Evolutionary conservation across 2,113 vertebrate genomes (phyloP).

Genomic region (Prionailurus bengalensis): DNA sequence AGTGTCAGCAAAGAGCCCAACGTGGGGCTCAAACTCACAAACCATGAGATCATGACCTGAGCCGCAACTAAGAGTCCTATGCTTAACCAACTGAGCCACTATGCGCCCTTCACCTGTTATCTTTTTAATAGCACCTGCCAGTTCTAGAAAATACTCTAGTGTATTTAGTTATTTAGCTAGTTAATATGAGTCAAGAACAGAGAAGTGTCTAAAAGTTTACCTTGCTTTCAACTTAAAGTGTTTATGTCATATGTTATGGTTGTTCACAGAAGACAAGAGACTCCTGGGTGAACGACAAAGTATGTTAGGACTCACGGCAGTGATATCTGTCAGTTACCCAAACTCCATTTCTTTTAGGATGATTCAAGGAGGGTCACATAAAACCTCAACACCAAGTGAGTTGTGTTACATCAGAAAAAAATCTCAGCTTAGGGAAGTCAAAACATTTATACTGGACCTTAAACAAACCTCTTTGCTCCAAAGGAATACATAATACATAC

Average conservation of each 20-base stretch:
- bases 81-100: no score
- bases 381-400: background rate
- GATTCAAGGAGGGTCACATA: background rate
- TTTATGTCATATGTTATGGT: background rate
- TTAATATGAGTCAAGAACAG: slow-evolving; percentile 9
- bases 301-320: background rate
- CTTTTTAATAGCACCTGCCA: background rate
- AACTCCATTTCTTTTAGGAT: background rate
- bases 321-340: background rate
- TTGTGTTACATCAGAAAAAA: background rate
- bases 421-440: background rate
- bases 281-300: background rate
- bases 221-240: background rate
- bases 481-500: background rate
- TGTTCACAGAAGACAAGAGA: background rate
- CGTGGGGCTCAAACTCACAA: no score
- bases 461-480: background rate
- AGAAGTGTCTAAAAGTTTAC: background rate
- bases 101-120: background rate
- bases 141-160: background rate
- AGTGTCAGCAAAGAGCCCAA: no score
- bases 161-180: background rate
- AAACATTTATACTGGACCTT: background rate
- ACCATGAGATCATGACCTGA: no score
- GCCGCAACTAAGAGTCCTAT: no score